Evolutionary conservation across 2,797 vertebrate genomes (phyloP), one percentile per base, ranked within the genome.

Genomic region (Catostomus latipinnis): DNA sequence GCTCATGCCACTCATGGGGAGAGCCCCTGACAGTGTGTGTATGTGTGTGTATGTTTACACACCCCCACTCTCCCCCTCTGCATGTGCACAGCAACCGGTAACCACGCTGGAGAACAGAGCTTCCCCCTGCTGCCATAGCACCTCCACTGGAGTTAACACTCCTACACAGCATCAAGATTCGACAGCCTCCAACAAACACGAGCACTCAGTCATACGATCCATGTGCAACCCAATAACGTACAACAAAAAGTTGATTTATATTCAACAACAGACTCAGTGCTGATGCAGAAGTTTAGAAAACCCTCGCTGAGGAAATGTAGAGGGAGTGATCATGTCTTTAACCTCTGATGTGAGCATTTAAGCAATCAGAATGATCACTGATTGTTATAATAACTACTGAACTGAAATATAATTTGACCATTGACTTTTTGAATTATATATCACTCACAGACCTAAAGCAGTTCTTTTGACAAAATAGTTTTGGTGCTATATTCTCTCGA

Each of bases 1-100:
- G 93, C 94, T 94, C 88, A 92, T 95, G 96, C 96, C 96, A 96
- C 95, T 97, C 95, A 96, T 93, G 92, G 91, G 93, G 94, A 94
- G 95, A 93, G 94, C 90, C 93, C 94, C 94, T 96, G 96, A 96
- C 96, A 96, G 94, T 92, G 91, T 71, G 95, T 96, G 95, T 84
- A 80, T 85, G 94, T 92, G 91, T 71, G 95, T 96, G 95, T 84
- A 80, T 85, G 81, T 84, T 76, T 84, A 86, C 83, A 86, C 85
- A 72, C 85, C 81, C 81, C 34, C 78, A 75, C 72, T 13, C 63
- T 52, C 60, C 34, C 1, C 56, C 62, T 53, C 69, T 81, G 78
- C 78, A 50, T 76, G 81, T 77, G 83, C 85, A 84, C 84, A 78
- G 84, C 83, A 86, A 86, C 85, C 83, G 78, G 85, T 86, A 84